Base-by-base conservation (phyloP, 2,888 invertebrate genomes). In the Disparrhopalites patrizii region DNA sequence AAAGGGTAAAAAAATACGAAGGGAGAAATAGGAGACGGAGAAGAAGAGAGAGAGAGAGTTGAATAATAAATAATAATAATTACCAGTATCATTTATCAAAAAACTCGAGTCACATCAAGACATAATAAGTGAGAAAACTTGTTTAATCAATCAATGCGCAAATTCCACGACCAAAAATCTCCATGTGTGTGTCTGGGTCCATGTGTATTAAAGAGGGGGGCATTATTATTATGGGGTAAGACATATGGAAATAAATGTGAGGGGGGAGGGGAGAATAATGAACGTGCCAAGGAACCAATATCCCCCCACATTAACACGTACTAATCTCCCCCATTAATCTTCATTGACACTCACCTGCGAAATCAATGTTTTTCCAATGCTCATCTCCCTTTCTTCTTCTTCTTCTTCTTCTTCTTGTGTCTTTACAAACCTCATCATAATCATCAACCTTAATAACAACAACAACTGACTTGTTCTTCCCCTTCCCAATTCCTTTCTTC, bases 311-410 rank as follows among this genome's bases (percentile, higher is more conserved):
- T 74, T 74, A 73, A 73, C 74, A 74, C 74, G 74, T 74, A 74
- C 73, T 74, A 74, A 74, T 74, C 74, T 74, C 69, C 62, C 70
- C 74, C 74, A 74, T 74, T 74, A 72, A 73, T 74, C 74, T 73
- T 74, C 70, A 72, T 74, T 73, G 74, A 74, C 74, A 74, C 74
- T 71, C 67, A 71, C 70, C 67, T 72, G 71, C 73, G 72, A 74
- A 74, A 69, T 69, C 58, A 68, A 62, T 33, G 58, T 20, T 28
- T 20, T 28, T n/a, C 33, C n/a, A 18, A 36, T 36, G 3, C 40
- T 40, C 4, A 40, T 40, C 3, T 40, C 40, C 40, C 40, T 40
- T n/a, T n/a, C n/a, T n/a, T n/a, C n/a, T n/a, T n/a, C n/a, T n/a
- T n/a, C n/a, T n/a, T n/a, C n/a, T n/a, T n/a, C n/a, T n/a, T n/a